Percentiles rank a stretch among this genome's conserved stretches.
Evolutionary conservation across 2,797 vertebrate species (phyloP).

Genomic region (Cossypha heuglini): DNA sequence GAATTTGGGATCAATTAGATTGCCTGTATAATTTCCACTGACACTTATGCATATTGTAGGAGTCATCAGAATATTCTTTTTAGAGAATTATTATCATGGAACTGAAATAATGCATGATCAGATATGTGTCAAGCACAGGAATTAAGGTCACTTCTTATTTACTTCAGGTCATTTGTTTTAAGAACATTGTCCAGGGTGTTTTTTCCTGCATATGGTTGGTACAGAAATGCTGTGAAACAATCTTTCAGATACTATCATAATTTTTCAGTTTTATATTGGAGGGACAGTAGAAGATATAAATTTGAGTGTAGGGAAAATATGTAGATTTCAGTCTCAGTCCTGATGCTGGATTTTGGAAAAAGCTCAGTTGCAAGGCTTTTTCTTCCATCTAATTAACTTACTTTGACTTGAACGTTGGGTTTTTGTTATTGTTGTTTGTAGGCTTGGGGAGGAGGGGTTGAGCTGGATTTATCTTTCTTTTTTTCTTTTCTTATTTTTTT

Average conservation of each 20-base stretch:
- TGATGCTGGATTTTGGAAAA: not conserved
- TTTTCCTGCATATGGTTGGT: not conserved
- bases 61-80: not conserved
- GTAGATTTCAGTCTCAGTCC: not conserved
- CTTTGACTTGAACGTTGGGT: not conserved
- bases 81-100: not conserved
- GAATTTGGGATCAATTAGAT: not conserved
- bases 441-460: not conserved
- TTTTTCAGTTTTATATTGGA: not conserved
- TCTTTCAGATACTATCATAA: not conserved
- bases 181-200: not conserved
- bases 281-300: not conserved
- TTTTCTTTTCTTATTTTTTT: not conserved
- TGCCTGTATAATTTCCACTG: not conserved
- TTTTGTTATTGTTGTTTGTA: not conserved
- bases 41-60: not conserved
- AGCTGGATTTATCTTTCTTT: not conserved
- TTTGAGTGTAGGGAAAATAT: not conserved
- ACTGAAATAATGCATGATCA: not conserved
- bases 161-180: not conserved
- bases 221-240: not conserved
- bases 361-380: not conserved
- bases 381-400: not conserved
- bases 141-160: not conserved
- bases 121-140: not conserved